These are phyloP conservation scores for Yponomeuta evonymella DNA, from an alignment of 2,888 invertebrate genomes.

Conservation along the genomic window DNA sequence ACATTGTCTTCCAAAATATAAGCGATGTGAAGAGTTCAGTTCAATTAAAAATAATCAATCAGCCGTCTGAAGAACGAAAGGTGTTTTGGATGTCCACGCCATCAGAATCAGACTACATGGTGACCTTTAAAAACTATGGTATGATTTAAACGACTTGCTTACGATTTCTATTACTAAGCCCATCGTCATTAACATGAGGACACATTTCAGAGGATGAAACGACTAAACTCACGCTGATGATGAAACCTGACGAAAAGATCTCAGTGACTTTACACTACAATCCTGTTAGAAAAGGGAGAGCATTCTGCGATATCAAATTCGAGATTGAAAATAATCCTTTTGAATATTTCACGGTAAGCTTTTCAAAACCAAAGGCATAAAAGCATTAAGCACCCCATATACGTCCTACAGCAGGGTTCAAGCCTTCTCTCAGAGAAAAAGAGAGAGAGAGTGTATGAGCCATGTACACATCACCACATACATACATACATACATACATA, in stretches of 20 bases:
- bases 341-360: slow-evolving; percentile 54
- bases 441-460: too few species aligned
- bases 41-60: slow-evolving; percentile 36
- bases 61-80: slow-evolving; percentile 40
- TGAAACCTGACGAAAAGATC: slow-evolving; percentile 44
- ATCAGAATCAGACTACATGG: slow-evolving; percentile 34
- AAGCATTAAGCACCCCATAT: too few species aligned
- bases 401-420: too few species aligned
- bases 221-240: slow-evolving; percentile 33
- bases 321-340: slow-evolving; percentile 58
- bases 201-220: slow-evolving; percentile 38
- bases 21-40: slow-evolving; percentile 48
- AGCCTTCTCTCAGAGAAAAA: too few species aligned
- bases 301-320: slow-evolving; percentile 51
- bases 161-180: neutral
- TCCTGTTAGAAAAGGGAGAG: slow-evolving; percentile 51
- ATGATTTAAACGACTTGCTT: slow-evolving; percentile 16
- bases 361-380: neutral
- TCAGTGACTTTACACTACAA: slow-evolving; percentile 47
- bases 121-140: slow-evolving; percentile 41
- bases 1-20: slow-evolving; percentile 55
- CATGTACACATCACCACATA: too few species aligned
- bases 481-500: too few species aligned
- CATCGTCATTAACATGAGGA: neutral
- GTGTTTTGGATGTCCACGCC: slow-evolving; percentile 49